A percentile compares a stretch with the other conserved stretches of the same genome.
Evolutionary conservation across 2,888 invertebrate genomes (phyloP).

Genomic region (Autographa pulchrina): DNA sequence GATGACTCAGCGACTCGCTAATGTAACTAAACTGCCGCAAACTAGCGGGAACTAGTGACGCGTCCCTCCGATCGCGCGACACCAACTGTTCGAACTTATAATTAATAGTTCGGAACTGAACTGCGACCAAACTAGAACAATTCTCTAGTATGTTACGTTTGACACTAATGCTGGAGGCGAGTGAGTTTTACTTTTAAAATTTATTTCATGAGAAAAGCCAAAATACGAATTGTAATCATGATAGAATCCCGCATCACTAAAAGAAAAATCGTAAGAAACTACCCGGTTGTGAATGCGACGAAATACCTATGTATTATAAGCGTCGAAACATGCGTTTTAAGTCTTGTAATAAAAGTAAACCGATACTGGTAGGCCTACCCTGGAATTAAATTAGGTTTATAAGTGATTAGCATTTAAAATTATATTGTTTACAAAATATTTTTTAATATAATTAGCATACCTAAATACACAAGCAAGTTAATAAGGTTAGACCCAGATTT

Average conservation of each 20-base stretch:
- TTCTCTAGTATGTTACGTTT: conserved; percentile 19
- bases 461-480: background rate
- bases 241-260: too few relatives aligned
- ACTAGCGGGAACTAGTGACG: conserved; percentile 39
- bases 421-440: background rate
- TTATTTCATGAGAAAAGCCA: background rate
- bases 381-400: too few relatives aligned
- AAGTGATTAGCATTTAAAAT: background rate
- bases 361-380: too few relatives aligned
- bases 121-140: conserved; percentile 39
- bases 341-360: too few relatives aligned
- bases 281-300: too few relatives aligned
- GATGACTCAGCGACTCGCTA: conserved; percentile 39
- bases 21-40: conserved; percentile 33
- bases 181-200: conserved; percentile 3
- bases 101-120: conserved; percentile 53
- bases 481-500: background rate
- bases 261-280: too few relatives aligned
- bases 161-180: background rate
- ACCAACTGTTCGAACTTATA: conserved; percentile 51
- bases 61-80: conserved; percentile 41
- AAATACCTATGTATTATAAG: too few relatives aligned
- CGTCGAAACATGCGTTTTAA: too few relatives aligned
- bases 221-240: too few relatives aligned
- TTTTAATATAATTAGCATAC: background rate